Percentiles rank a stretch among this genome's conserved stretches.
phyloP scores from a whole-genome alignment of 2,797 vertebrate genomes.

The Anniella stebbinsi region DNA sequence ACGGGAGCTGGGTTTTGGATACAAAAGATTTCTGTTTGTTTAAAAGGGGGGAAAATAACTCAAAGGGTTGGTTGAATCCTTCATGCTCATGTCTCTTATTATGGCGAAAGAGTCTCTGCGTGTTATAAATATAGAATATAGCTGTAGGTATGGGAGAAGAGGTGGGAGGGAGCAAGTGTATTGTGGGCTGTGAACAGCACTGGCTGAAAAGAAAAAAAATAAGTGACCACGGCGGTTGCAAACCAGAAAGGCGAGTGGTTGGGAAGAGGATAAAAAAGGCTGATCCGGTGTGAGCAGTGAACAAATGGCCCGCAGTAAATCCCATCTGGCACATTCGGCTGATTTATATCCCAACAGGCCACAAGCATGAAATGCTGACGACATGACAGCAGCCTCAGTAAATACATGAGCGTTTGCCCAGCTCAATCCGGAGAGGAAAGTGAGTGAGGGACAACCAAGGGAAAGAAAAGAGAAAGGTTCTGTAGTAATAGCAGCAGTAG shows the following conservation, averaged over 20 bases:
- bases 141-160: not conserved
- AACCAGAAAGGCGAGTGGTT: not conserved
- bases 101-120: too few species aligned
- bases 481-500: not conserved
- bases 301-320: constrained; percentile 52
- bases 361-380: constrained; percentile 35
- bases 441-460: not conserved
- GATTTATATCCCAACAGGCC: constrained; percentile 28
- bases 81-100: not conserved
- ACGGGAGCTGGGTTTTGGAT: not conserved
- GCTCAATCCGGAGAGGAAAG: not conserved
- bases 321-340: constrained; percentile 37
- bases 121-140: not conserved
- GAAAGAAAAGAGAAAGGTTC: not conserved
- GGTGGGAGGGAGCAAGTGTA: too few species aligned
- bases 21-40: not conserved
- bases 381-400: constrained; percentile 17
- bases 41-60: too few species aligned
- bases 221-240: constrained; percentile 3
- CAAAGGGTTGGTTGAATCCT: too few species aligned
- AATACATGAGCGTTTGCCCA: not conserved
- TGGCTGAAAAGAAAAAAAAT: not conserved
- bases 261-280: not conserved
- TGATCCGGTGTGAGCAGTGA: constrained; percentile 54
- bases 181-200: not conserved